Evolutionary conservation across 2,888 invertebrate genomes (phyloP), one percentile per base, ranked within the genome.

Genomic region (Campoplex nolae): DNA sequence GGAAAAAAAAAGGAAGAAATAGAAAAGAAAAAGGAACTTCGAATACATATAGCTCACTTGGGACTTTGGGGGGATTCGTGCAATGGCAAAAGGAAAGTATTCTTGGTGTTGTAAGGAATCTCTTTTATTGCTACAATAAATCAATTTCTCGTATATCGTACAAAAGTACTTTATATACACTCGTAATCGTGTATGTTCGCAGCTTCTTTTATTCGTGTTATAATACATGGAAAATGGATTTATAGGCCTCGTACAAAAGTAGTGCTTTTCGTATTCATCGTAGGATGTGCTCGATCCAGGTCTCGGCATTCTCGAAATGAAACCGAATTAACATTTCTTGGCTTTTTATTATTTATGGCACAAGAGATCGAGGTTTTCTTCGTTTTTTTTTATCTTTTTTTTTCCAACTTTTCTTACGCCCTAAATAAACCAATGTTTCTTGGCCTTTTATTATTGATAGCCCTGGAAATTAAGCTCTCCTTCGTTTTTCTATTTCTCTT

Each of bases 41-140:
- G 86, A 83, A 85, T 86, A 86, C 62, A 51, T 80, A 86, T 58
- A 58, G 83, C 83, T 77, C 86, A 73, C 83, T 56, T 71, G 86
- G 83, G 86, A 86, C 56, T 48, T 56, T 83, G 28, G 11, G 78
- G 11, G 78, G 38, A 32, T 6, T 13, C 56, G 38, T 81, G 81
- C 74, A 81, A 74, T 65, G 82, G 77, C 79, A 65, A 73, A 23
- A 67, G 11, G 56, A 58, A 71, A 83, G 68, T 62, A 42, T 83
- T 79, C 23, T 28, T 28, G 45, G 51, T 62, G 54, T 67, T 74
- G 58, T 54, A 83, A 78, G n/a, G 75, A 85, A 85, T 85, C 62
- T 83, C 78, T 83, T 65, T 85, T 83, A 83, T 85, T 86, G 83
- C 77, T 67, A 3, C 79, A 54, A 79, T 83, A 86, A 80, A 76